Conservation (phyloP, 2,797 vertebrate species). For the Calcarius lapponicus region DNA sequence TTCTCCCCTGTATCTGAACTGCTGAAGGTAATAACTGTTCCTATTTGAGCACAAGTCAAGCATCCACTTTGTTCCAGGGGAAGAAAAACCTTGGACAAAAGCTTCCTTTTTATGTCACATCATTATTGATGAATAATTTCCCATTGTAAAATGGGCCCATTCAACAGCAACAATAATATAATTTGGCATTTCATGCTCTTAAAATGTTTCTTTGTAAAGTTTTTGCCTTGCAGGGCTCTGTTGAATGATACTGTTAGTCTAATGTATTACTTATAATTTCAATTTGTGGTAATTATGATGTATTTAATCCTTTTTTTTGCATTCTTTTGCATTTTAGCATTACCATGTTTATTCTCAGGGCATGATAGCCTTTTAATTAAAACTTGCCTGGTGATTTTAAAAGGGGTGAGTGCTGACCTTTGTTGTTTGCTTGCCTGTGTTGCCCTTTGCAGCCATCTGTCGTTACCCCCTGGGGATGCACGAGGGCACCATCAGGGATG, state of each 20-base stretch:
- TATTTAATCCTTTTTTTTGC: neutral
- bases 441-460: conserved; percentile 79
- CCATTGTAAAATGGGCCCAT: neutral
- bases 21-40: neutral
- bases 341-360: neutral
- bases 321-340: neutral
- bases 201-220: neutral
- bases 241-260: neutral
- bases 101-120: neutral
- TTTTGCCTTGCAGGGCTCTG: neutral
- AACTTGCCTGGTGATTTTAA: neutral
- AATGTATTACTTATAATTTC: neutral
- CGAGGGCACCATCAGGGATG: conserved; percentile 85
- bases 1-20: neutral
- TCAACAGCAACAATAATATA: neutral
- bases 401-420: neutral
- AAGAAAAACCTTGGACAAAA: neutral
- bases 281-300: neutral
- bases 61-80: neutral
- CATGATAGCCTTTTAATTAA: neutral
- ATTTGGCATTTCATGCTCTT: neutral
- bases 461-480: conserved; percentile 92
- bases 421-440: neutral
- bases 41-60: neutral
- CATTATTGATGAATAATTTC: neutral